Percentiles rank a stretch among this genome's conserved stretches.
phyloP scores from a whole-genome alignment of 2,888 invertebrate genomes.

The Fragum fragum region DNA sequence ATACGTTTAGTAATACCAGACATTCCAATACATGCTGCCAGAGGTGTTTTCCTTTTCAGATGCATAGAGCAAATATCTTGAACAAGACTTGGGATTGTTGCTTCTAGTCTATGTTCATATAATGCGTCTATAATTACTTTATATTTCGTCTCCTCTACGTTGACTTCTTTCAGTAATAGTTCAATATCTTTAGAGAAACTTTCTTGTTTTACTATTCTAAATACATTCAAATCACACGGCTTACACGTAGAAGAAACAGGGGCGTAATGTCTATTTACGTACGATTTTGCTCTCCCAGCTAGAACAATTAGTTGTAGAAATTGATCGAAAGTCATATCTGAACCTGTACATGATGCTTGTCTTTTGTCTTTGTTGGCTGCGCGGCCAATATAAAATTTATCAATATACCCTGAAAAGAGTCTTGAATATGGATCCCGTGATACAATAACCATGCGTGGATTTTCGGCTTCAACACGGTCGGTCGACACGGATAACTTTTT shows the following conservation, averaged over 20 bases:
- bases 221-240: slow-evolving; percentile 39
- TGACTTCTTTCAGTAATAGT: not conserved
- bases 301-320: slow-evolving; percentile 1
- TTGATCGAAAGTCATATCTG: too few species aligned
- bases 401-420: slow-evolving; percentile 47
- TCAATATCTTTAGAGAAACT: slow-evolving; percentile 46
- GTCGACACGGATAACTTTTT: not conserved
- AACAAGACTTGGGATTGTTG: not conserved
- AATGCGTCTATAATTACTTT: not conserved
- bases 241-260: slow-evolving; percentile 36
- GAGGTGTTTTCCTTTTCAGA: not conserved
- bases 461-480: too few species aligned
- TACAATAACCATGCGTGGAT: slow-evolving; percentile 32
- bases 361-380: not conserved
- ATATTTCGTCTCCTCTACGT: not conserved
- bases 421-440: slow-evolving; percentile 54
- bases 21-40: not conserved
- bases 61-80: not conserved
- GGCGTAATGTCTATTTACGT: slow-evolving; percentile 41
- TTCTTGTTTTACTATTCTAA: slow-evolving; percentile 45
- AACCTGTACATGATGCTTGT: too few species aligned
- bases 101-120: not conserved
- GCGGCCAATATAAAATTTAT: slow-evolving; percentile 25
- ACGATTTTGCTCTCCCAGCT: not conserved
- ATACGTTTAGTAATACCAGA: not conserved